phyloP scores from a whole-genome alignment of 2,888 invertebrate genomes.

The Limnephilus auricula region DNA sequence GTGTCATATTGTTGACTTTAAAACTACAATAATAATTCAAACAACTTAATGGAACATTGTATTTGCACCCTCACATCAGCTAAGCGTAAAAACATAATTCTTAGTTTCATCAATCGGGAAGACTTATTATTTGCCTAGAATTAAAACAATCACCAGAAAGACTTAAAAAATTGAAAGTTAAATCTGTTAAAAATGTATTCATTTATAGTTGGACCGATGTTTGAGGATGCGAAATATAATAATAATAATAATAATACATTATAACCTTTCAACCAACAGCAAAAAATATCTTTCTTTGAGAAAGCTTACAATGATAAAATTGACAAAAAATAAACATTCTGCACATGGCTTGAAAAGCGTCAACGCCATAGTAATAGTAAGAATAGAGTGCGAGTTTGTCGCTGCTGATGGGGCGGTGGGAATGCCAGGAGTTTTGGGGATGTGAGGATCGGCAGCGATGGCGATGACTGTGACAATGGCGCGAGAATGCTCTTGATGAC shows the following conservation, averaged over 20 bases:
- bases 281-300: neutral
- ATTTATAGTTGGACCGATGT: neutral
- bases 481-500: constrained; percentile 68
- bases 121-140: neutral
- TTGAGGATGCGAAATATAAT: neutral
- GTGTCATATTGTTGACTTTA: neutral
- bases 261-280: neutral
- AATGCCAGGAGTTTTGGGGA: neutral
- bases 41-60: neutral
- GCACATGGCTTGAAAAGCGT: neutral
- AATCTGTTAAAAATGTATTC: neutral
- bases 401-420: neutral
- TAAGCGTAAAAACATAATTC: neutral
- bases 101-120: neutral
- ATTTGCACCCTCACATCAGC: neutral
- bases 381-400: neutral
- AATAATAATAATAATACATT: neutral
- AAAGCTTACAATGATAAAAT: neutral
- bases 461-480: constrained; percentile 33
- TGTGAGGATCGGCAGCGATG: constrained; percentile 4
- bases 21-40: neutral
- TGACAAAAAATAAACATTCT: constrained; percentile 2
- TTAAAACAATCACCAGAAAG: neutral
- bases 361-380: neutral
- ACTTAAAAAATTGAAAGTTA: neutral